Conservation (phyloP, 2,113 vertebrate species). For the Bujurquina vittata region DNA sequence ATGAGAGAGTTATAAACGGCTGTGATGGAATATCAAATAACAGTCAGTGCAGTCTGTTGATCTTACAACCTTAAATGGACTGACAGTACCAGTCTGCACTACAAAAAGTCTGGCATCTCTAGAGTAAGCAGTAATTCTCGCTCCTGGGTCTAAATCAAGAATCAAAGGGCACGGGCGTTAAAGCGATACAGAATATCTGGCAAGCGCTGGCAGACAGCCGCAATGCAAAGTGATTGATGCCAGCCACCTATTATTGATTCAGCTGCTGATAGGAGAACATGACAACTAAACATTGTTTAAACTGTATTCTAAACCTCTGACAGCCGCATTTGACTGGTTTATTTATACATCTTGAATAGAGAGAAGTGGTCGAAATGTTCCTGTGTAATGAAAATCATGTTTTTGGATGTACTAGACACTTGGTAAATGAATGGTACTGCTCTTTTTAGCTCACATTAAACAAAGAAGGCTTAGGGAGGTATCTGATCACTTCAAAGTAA, state of each 20-base stretch:
- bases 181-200: neutral
- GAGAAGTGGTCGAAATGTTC: neutral
- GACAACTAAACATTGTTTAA: conserved; percentile 25
- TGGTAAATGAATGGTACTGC: neutral
- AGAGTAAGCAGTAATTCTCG: conserved; percentile 45
- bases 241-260: conserved; percentile 23
- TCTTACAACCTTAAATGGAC: conserved; percentile 26
- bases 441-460: neutral
- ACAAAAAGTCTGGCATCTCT: conserved; percentile 40
- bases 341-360: neutral
- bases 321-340: neutral
- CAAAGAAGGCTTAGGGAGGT: neutral
- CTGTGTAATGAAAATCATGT: neutral
- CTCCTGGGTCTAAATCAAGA: conserved; percentile 27
- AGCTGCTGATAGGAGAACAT: conserved; percentile 5
- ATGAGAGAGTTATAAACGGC: neutral
- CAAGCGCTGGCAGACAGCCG: neutral
- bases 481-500: neutral
- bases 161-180: conserved; percentile 31
- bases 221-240: conserved; percentile 34
- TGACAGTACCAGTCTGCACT: conserved; percentile 37
- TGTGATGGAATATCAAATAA: neutral
- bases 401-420: neutral
- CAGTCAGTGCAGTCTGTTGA: conserved; percentile 14
- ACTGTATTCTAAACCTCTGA: neutral